phyloP scores from a whole-genome alignment of 2,797 vertebrate species.

The Loriculus beryllinus region DNA sequence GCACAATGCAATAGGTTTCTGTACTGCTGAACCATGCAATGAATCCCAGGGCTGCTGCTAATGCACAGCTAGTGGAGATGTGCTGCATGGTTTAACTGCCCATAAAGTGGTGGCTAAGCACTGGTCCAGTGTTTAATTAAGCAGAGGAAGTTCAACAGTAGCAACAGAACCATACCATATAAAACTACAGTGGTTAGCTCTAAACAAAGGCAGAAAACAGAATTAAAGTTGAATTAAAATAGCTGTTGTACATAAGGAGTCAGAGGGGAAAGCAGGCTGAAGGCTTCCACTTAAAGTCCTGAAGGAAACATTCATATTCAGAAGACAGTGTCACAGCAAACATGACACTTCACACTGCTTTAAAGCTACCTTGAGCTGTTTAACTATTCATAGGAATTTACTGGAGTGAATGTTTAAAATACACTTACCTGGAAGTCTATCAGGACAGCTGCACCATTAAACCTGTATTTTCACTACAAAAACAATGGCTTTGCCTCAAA shows the following conservation, averaged over 20 bases:
- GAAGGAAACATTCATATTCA: not conserved
- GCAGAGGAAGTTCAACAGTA: not conserved
- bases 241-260: not conserved
- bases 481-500: not conserved
- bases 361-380: not conserved
- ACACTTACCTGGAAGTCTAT: not conserved
- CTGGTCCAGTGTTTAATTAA: slow-evolving; percentile 5
- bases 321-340: not conserved
- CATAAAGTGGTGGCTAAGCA: slow-evolving; percentile 37
- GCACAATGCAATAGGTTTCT: not conserved
- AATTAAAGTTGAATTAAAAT: not conserved
- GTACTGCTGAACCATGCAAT: slow-evolving; percentile 32
- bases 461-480: not conserved
- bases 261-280: not conserved
- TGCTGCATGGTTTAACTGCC: slow-evolving; percentile 56
- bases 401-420: not conserved
- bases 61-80: slow-evolving; percentile 44
- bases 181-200: not conserved
- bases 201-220: not conserved
- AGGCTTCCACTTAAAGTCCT: not conserved
- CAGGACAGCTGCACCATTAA: not conserved
- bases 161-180: not conserved
- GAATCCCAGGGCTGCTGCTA: slow-evolving; percentile 45
- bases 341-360: not conserved
- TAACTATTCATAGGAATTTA: not conserved